phyloP scores from a whole-genome alignment of 2,797 vertebrate species.

The Rhinella marina region DNA sequence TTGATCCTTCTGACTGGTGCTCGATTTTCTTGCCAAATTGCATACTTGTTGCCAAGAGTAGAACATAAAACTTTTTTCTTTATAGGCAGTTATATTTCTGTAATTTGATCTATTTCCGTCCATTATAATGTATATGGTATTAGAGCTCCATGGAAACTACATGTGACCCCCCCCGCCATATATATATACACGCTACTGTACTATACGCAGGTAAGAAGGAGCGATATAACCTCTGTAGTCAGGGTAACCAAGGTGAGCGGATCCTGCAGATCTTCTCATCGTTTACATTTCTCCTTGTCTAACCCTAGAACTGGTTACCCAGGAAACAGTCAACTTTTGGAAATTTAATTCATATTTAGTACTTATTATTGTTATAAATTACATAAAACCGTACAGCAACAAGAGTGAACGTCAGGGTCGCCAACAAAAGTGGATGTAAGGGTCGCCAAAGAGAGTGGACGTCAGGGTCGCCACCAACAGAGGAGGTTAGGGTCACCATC shows the following conservation, averaged over 20 bases:
- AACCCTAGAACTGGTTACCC: neutral
- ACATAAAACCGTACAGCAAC: neutral
- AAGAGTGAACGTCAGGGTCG: neutral
- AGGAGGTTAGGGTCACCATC: too few species aligned
- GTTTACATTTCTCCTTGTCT: neutral
- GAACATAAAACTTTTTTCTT: neutral
- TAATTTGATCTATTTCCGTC: neutral
- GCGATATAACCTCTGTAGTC: neutral
- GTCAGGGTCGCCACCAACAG: too few species aligned
- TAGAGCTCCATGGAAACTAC: neutral
- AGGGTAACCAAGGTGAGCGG: neutral
- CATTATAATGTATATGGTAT: neutral
- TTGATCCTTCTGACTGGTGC: too few species aligned
- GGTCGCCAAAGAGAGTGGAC: too few species aligned
- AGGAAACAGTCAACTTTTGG: constrained; percentile 3
- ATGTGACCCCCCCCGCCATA: too few species aligned
- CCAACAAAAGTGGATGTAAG: too few species aligned
- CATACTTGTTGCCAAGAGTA: neutral
- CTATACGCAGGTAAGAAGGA: neutral
- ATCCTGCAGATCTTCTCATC: neutral
- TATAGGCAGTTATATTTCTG: neutral
- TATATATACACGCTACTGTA: too few species aligned
- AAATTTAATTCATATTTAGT: neutral
- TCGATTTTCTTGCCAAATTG: neutral
- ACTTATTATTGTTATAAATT: neutral